A percentile compares a stretch with the other conserved stretches of the same genome.
Evolutionary conservation across 2,797 vertebrate genomes (phyloP).

Genomic region (Thalassophryne amazonica): DNA sequence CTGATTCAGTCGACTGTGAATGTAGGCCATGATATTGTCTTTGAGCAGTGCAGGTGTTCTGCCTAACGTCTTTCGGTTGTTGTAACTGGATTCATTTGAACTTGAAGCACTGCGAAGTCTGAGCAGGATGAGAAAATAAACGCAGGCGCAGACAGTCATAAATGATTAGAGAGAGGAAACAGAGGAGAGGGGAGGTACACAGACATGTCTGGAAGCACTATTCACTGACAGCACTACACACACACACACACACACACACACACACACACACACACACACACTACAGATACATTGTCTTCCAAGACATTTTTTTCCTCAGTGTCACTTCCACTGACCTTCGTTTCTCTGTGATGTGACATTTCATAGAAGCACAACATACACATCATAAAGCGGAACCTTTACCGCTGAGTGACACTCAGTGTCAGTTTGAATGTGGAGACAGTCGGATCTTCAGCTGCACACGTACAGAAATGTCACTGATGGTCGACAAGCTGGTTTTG

Average conservation of each 20-base stretch:
- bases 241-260: conserved; percentile 2
- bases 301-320: conserved; percentile 31
- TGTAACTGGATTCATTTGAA: conserved; percentile 13
- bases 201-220: not conserved
- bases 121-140: not conserved
- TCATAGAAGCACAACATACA: conserved; percentile 64
- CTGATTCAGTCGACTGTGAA: conserved; percentile 3
- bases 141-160: not conserved
- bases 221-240: not conserved
- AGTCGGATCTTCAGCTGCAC: conserved; percentile 31
- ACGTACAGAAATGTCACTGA: conserved; percentile 59
- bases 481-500: conserved; percentile 28
- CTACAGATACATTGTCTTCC: conserved; percentile 24
- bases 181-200: not conserved
- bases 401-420: conserved; percentile 58
- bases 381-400: conserved; percentile 75
- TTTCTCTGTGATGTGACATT: conserved; percentile 71
- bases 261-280: conserved; percentile 23
- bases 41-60: conserved; percentile 15
- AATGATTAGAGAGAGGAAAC: conserved; percentile 5
- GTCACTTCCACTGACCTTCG: conserved; percentile 68
- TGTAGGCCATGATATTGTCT: conserved; percentile 18
- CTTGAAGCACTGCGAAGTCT: not conserved
- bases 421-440: conserved; percentile 14
- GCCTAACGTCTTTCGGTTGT: conserved; percentile 2